Evolutionary conservation across 2,797 vertebrate genomes (phyloP).

Genomic region (Enteromius fasciolatus): DNA sequence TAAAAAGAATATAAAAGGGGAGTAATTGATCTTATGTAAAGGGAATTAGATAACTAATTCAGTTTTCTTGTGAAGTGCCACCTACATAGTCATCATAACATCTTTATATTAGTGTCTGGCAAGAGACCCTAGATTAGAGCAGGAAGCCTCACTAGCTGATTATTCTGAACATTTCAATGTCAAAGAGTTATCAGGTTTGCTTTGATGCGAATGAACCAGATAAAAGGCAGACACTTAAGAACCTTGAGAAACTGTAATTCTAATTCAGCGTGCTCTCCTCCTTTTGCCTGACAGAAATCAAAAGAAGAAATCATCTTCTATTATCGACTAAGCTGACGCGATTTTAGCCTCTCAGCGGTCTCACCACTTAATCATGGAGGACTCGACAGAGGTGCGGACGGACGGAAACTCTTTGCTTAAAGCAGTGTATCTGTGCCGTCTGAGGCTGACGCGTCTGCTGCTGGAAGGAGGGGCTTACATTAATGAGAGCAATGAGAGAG

Average conservation of each 20-base stretch:
- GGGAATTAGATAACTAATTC: conserved; percentile 39
- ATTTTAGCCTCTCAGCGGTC: conserved; percentile 31
- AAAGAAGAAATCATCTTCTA: conserved; percentile 39
- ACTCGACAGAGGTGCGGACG: conserved; percentile 70
- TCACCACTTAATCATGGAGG: conserved; percentile 63
- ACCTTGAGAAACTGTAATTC: conserved; percentile 35
- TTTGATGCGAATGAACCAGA: conserved; percentile 27
- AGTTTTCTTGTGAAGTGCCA: conserved; percentile 42
- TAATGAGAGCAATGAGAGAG: conserved; percentile 85
- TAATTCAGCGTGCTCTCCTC: background rate
- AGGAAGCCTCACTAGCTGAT: conserved; percentile 9
- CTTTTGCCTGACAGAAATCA: conserved; percentile 18
- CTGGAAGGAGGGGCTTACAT: conserved; percentile 85
- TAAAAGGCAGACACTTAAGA: conserved; percentile 18
- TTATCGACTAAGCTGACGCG: conserved; percentile 30
- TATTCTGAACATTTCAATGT: conserved; percentile 39
- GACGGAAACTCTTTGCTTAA: conserved; percentile 84
- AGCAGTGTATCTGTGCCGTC: conserved; percentile 81
- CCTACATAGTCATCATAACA: conserved; percentile 42
- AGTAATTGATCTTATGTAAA: conserved; percentile 35
- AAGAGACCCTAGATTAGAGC: conserved; percentile 13
- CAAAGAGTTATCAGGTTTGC: conserved; percentile 35
- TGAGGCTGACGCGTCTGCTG: conserved; percentile 82
- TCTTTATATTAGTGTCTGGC: conserved; percentile 33
- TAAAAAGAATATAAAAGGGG: background rate